Conservation (phyloP, 2,113 vertebrate genomes). For the Nothocercus nigrocapillus region DNA sequence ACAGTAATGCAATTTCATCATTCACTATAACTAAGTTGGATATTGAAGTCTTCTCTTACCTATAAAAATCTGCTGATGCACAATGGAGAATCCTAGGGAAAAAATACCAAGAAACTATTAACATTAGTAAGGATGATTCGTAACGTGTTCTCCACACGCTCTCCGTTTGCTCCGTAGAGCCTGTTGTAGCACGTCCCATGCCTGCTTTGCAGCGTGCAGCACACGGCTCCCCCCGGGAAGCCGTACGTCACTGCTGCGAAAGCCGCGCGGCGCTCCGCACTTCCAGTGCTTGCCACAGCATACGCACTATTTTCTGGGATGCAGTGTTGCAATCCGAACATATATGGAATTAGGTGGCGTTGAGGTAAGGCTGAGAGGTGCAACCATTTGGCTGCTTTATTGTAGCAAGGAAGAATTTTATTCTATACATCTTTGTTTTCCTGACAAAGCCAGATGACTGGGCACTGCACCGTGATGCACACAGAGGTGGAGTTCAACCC, state of each 20-base stretch:
- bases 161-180: background rate
- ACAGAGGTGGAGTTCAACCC: background rate
- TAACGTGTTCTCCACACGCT: background rate
- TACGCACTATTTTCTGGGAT: background rate
- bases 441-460: accelerated
- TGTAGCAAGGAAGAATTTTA: background rate
- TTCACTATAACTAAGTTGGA: background rate
- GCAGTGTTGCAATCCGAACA: background rate
- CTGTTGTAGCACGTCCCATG: background rate
- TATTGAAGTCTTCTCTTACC: background rate
- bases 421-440: background rate
- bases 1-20: background rate
- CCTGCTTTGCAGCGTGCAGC: background rate
- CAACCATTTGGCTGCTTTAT: background rate
- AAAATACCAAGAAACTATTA: background rate
- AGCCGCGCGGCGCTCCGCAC: background rate
- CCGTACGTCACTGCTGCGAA: background rate
- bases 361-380: background rate
- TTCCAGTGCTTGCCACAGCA: background rate
- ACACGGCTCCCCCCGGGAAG: background rate
- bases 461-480: background rate
- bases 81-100: background rate
- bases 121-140: background rate
- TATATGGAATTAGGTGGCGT: background rate
- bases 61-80: background rate